A percentile compares a stretch with the other conserved stretches of the same genome.
Conservation (phyloP, 2,113 vertebrate genomes). For the Saccopteryx bilineata region DNA sequence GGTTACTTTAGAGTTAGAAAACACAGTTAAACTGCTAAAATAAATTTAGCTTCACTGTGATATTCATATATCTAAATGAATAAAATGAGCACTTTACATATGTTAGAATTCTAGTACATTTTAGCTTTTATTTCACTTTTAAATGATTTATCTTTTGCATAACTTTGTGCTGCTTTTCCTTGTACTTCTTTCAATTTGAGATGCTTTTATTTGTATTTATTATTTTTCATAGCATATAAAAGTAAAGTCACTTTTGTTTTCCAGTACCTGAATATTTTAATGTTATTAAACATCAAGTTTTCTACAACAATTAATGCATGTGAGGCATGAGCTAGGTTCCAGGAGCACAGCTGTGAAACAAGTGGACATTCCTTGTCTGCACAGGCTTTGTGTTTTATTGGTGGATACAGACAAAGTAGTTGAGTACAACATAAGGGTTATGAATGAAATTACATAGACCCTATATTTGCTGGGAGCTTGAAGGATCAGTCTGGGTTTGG, state of each 20-base stretch:
- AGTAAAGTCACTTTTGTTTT: background rate
- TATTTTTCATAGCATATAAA: background rate
- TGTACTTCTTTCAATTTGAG: background rate
- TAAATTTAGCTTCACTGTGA: constrained; percentile 31
- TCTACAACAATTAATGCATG: background rate
- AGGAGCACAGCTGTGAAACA: background rate
- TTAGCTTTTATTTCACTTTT: background rate
- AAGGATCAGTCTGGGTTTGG: background rate
- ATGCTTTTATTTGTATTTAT: background rate
- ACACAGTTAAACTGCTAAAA: constrained; percentile 63
- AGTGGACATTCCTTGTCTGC: background rate
- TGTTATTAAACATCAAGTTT: background rate
- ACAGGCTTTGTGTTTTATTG: background rate
- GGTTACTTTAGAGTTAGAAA: constrained; percentile 42
- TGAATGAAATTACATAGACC: background rate
- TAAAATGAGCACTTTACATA: background rate
- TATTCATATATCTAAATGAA: background rate
- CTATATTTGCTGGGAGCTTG: background rate
- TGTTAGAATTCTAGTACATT: background rate
- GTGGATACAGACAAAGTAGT: background rate
- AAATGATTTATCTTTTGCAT: background rate
- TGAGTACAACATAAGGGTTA: background rate
- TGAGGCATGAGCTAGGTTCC: background rate
- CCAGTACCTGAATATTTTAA: background rate
- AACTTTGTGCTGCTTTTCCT: background rate